Base-by-base conservation (phyloP, 2,797 vertebrate species). In the Tinamus major region DNA sequence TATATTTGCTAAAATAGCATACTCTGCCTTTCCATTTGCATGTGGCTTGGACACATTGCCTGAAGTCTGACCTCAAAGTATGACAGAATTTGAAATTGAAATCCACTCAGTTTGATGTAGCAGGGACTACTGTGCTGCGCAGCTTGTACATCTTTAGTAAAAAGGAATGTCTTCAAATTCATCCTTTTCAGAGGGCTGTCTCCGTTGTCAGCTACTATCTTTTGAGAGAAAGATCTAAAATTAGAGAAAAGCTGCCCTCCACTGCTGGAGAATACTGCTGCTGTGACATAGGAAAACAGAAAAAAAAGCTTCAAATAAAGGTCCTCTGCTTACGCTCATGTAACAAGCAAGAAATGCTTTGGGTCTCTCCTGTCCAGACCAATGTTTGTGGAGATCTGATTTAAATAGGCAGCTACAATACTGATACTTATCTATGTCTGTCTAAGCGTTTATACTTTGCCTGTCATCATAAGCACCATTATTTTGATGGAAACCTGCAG, bases 211-310 rank as follows among this genome's bases (percentile, higher is more conserved):
- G 93, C 94, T 96, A 77, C 95, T 90, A 81, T 96, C 92, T 94
- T 90, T 93, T 9, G 62, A 94, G 89, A 89, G 96, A 91, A 97
- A 94, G 95, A 96, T 85, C 86, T 93, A 94, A 95, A 96, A 95
- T 95, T 96, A 94, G 94, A 94, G 96, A 93, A 96, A 95, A 96
- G 95, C 96, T 96, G 96, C 96, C 96, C 95, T 96, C 94, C 96
- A 95, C 96, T 96, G 96, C 95, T 94, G 86, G 96, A 94, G 94
- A 93, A 90, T 76, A 95, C 95, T 74, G 96, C 91, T 95, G 95
- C 95, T 95, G 91, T 92, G 94, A 94, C 89, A 93, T 84, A 84
- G 82, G 77, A 96, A 92, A 95, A 92, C 79, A 84, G 63, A 55
- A 91, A 91, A 55, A 92, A 29, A 82, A 85, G 67, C 92, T 96